phyloP scores from a whole-genome alignment of 2,888 invertebrate species.

The Heteropelma amictum region DNA sequence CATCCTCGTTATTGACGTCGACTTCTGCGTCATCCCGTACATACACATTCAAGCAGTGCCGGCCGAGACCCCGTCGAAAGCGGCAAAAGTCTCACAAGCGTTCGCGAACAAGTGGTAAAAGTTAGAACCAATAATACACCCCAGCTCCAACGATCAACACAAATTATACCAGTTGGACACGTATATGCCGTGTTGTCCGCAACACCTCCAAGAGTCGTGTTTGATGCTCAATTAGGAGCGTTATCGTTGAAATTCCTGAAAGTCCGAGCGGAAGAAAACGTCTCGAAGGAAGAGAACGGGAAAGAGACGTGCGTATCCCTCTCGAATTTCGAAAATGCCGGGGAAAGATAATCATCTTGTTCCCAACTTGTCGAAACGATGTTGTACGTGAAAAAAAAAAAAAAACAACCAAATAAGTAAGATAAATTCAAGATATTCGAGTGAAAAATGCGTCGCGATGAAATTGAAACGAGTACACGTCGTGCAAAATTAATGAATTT shows the following conservation, averaged over 20 bases:
- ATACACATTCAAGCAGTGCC: too few species aligned
- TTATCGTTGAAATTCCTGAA: slow-evolving; percentile 42
- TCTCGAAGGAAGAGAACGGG: neutral
- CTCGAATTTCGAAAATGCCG: neutral
- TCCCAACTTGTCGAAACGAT: neutral
- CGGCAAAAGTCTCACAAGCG: slow-evolving; percentile 37
- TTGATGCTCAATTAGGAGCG: slow-evolving; percentile 46
- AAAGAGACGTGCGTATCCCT: too few species aligned
- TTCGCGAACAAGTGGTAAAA: slow-evolving; percentile 49
- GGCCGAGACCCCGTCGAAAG: too few species aligned
- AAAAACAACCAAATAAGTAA: neutral
- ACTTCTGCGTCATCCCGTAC: too few species aligned
- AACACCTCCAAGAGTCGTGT: slow-evolving; percentile 6
- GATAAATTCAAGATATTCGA: neutral
- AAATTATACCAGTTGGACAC: neutral
- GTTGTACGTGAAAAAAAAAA: neutral
- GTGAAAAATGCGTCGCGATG: neutral
- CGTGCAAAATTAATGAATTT: neutral
- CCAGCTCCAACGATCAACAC: neutral
- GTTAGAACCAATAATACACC: slow-evolving; percentile 51
- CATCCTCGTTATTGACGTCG: too few species aligned
- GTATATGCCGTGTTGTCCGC: neutral
- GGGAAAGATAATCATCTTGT: neutral
- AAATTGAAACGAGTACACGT: neutral
- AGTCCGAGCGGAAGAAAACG: neutral